Base-by-base conservation (phyloP, 2,113 vertebrate species). In the Pseudolaguvia tuberculata region DNA sequence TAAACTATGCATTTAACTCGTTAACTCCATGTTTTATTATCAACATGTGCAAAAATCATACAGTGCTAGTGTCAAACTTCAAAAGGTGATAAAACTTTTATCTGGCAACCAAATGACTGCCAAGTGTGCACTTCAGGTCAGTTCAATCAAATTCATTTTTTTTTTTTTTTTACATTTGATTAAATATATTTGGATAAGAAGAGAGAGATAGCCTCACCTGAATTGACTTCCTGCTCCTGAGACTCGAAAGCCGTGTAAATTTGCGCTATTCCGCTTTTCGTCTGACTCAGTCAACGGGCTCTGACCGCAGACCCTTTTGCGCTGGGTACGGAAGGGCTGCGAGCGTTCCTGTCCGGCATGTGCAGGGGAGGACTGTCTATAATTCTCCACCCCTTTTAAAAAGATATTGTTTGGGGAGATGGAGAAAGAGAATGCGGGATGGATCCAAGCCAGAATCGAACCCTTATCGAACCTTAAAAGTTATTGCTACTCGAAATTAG, bases 311-410 rank as follows among this genome's bases (percentile, higher is more conserved):
- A 70, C 72, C 75, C 27, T 52, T 52, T 62, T 56, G 25, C 53
- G 59, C 79, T 50, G 12, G 48, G 75, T 76, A 82, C 86, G 84
- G 86, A 84, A 84, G 58, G 21, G 72, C 67, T 71, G 61, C 57
- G 65, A 42, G 53, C 72, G 31, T 74, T 71, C 65, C 50, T 29
- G 23, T 50, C 45, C 75, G 66, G 45, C 67, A 52, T 67, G 25
- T 39, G 65, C 76, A 79, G 73, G 78, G 79, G 29, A 29, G 0
- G 50, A 73, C 70, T 58, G 66, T 35, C 27, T 4, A 27, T 50
- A 27, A 50, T 5, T 48, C 63, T 50, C 63, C 63, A 50, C 63
- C 63, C 45, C 23, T 66, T 48, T 4, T 23, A 48, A 13, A 42
- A 35, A 35, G 31, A 35, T 35, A 35, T 35, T 35, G 31, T 42